Evolutionary conservation across 2,888 invertebrate genomes (phyloP), one percentile per base, ranked within the genome.

Genomic region (Netelia melanura): DNA sequence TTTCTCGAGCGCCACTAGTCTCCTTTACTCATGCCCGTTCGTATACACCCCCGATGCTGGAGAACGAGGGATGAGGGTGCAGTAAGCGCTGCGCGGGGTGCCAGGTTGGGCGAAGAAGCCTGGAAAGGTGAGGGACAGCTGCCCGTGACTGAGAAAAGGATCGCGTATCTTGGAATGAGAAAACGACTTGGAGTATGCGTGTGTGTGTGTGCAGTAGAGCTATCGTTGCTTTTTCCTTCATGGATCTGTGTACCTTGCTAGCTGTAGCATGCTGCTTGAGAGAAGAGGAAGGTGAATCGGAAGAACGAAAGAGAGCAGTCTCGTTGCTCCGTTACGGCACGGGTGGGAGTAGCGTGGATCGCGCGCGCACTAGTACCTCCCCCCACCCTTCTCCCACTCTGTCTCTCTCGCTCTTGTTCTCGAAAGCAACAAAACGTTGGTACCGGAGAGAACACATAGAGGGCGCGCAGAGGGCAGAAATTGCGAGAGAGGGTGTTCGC

Each of bases 321-420:
- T 84, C 43, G 70, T 54, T 56, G 68, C 21, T 44, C 71, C 3
- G 54, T 21, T 64, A 11, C 21, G 23, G 70, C 67, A 67, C 67
- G 83, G 79, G 87, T 84, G 83, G 88, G 81, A 81, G 89, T 86
- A 89, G 90, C 87, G 91, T 89, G 87, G 90, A 91, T 17, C 9
- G 74, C 48, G 87, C 88, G 88, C 90, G 90, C 89, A 90, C 91
- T 90, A 92, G 91, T 21, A 21, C 21, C 21, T 21, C 21, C 21
- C 21, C 21, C 21, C 21, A 21, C 21, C 1, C 21, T 1, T 1
- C 0, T 1, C 91, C 91, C 92, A 91, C 92, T 92, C 90, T 86
- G 89, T 88, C 90, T 89, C 87, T 88, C 89, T 89, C 86, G 84
- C 87, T 79, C 79, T 38, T 6, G 3, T 17, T n/a, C 58, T 43